These are phyloP conservation scores for Oxygymnocypris stewartii DNA, from an alignment of 2,113 vertebrate species.

Conservation along the genomic window DNA sequence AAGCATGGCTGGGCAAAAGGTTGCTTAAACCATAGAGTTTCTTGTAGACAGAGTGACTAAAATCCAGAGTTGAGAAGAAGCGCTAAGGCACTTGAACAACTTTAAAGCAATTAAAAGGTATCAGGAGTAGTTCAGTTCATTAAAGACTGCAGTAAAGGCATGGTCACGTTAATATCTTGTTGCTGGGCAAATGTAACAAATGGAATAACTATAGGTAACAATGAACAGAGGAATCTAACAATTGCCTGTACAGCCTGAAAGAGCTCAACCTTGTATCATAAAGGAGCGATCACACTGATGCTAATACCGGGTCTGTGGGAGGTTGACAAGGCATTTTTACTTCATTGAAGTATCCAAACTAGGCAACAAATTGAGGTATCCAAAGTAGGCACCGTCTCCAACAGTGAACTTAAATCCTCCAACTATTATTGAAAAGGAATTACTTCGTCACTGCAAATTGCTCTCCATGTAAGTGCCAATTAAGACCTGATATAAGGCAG, in stretches of 20 bases:
- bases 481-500: background rate
- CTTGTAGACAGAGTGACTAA: background rate
- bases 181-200: background rate
- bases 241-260: background rate
- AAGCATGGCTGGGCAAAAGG: slow-evolving; percentile 6
- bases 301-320: background rate
- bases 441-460: background rate
- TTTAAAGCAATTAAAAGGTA: background rate
- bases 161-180: background rate
- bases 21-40: background rate
- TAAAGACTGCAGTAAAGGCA: too few species aligned
- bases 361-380: slow-evolving; percentile 1
- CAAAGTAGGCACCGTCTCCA: background rate
- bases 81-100: background rate
- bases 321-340: background rate
- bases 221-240: background rate
- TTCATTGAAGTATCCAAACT: background rate
- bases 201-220: background rate
- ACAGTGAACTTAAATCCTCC: background rate
- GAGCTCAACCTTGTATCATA: background rate
- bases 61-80: background rate
- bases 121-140: background rate
- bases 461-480: background rate
- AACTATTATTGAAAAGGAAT: background rate
- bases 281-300: background rate